Evolutionary conservation across 2,797 vertebrate species (phyloP), one percentile per base, ranked within the genome.

Genomic region (Poecilia wingei): DNA sequence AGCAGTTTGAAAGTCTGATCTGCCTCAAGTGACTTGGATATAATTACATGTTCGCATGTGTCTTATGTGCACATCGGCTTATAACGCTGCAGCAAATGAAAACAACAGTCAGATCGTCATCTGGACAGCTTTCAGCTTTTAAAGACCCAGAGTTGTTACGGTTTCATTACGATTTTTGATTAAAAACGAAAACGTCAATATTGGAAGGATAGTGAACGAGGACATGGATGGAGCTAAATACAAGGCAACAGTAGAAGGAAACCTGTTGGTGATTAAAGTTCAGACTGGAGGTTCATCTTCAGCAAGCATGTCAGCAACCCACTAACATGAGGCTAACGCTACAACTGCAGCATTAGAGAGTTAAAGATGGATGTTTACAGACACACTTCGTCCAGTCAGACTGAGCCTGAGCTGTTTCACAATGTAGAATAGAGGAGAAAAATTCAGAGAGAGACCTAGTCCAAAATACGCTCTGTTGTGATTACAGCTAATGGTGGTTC

Each of bases 1-100:
- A 77, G 80, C 86, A 84, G 79, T 83, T 89, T 85, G 81, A 92
- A 82, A 86, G 78, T 89, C 82, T 68, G 81, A 91, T 89, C 81
- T 76, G 72, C 87, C 69, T 75, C 13, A 6, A 81, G 82, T 16
- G 25, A 82, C 80, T 86, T 77, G 2, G 8, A 82, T 74, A 80
- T 82, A 85, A 92, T 91, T 84, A 83, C 49, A 72, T 76, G 70
- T 82, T 82, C 81, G 75, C 53, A 64, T 72, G 64, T 71, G 41
- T 86, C 72, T 77, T 72, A 66, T 75, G 75, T 84, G 47, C 72
- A 82, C 75, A 73, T 64, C 59, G 45, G 49, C 81, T 71, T 82
- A 79, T 79, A 80, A 81, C 78, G 66, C 78, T 85, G 18, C n/a
- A 75, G 79, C 66, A 69, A 77, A 49, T 64, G 20, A 70, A 80